Conservation (phyloP, 2,888 invertebrate genomes). For the Tenthredo scrophulariae region DNA sequence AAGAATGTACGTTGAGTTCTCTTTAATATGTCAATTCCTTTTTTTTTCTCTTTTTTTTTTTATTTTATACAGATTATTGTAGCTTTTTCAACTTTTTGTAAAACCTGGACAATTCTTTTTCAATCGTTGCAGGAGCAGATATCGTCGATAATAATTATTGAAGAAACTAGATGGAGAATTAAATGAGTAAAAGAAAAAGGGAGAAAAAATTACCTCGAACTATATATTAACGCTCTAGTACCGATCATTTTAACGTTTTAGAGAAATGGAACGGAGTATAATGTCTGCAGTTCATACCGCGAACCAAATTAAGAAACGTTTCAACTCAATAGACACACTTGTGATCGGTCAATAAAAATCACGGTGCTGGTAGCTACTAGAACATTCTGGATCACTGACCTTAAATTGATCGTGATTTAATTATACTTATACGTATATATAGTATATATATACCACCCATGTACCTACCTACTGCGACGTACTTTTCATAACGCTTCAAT, state of each 20-base stretch:
- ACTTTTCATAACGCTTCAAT: neutral
- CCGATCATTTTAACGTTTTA: neutral
- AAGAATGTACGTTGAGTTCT: neutral
- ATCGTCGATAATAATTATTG: neutral
- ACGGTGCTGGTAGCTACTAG: neutral
- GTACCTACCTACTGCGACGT: neutral
- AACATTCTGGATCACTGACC: slow-evolving; percentile 49
- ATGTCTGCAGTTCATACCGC: neutral
- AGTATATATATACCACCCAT: neutral
- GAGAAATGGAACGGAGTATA: neutral
- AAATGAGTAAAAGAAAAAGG: neutral
- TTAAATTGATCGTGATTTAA: slow-evolving; percentile 50
- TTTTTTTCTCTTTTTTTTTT: neutral
- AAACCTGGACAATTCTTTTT: neutral
- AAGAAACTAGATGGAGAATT: neutral
- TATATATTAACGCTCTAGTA: neutral
- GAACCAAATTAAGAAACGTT: slow-evolving; percentile 9
- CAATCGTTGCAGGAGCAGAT: neutral
- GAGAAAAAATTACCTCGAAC: neutral
- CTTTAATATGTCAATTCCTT: neutral
- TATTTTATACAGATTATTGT: neutral
- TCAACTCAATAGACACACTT: slow-evolving; percentile 17
- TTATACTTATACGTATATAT: slow-evolving; percentile 17
- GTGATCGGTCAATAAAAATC: slow-evolving; percentile 32
- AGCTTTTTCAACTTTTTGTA: neutral